phyloP scores from a whole-genome alignment of 2,888 invertebrate genomes.

The Drosophila fungiperda region DNA sequence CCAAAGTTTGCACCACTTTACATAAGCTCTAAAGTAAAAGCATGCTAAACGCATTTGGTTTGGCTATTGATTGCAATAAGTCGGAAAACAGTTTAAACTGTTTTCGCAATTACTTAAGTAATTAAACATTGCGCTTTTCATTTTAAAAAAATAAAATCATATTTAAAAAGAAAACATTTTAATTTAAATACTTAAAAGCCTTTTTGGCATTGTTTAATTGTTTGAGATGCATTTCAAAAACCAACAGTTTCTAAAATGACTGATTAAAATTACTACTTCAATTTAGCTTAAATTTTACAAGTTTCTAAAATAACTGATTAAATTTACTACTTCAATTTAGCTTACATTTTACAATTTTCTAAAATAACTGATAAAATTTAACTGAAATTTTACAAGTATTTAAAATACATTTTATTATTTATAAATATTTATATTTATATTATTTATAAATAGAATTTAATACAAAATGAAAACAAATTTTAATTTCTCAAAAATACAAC shows the following conservation, averaged over 20 bases:
- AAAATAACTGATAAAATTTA: not conserved
- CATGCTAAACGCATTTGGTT: not conserved
- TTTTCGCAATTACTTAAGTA: not conserved
- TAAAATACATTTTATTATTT: not conserved
- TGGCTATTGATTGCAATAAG: not conserved
- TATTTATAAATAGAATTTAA: no score
- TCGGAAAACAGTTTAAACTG: not conserved
- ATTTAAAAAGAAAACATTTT: not conserved
- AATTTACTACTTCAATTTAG: no score
- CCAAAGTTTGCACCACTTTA: constrained; percentile 34
- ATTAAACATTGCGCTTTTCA: not conserved
- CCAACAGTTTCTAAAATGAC: not conserved
- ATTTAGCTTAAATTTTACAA: not conserved
- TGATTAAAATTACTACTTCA: not conserved
- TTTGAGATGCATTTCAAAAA: not conserved
- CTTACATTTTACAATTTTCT: no score
- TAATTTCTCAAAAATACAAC: not conserved
- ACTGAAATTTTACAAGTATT: not conserved
- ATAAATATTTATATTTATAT: not conserved
- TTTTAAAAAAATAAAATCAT: not conserved
- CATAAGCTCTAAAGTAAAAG: constrained; percentile 21
- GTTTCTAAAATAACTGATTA: no score
- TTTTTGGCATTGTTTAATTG: not conserved
- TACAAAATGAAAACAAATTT: not conserved
- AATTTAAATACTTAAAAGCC: not conserved